Percentiles rank a stretch among this genome's conserved stretches.
Conservation (phyloP, 1,140 invertebrate species). For the Aphidius gifuensis region DNA sequence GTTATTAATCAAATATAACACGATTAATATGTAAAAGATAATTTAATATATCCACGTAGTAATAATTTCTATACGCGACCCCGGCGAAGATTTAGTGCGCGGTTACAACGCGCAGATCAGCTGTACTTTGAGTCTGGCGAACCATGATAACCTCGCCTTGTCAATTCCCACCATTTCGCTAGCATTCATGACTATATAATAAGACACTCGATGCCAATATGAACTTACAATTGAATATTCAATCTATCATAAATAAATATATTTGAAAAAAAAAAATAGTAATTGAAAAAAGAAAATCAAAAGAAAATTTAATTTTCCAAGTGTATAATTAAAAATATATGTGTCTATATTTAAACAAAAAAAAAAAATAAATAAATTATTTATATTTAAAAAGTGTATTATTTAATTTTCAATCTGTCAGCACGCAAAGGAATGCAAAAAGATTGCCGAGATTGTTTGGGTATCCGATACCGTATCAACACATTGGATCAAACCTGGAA, state of each 20-base stretch:
- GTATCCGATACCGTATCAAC: conserved; percentile 79
- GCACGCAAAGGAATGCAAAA: conserved; percentile 76
- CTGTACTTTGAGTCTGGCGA: conserved; percentile 46
- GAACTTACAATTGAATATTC: conserved; percentile 8
- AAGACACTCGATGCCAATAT: conserved; percentile 4
- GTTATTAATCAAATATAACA: no score
- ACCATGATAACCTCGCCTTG: conserved; percentile 44
- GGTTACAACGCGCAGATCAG: conserved; percentile 38
- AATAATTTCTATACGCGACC: no score
- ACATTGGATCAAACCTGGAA: conserved; percentile 85
- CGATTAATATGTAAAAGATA: no score
- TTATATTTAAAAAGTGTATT: conserved; percentile 7
- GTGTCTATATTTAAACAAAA: background rate
- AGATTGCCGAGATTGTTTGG: conserved; percentile 78
- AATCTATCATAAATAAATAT: background rate
- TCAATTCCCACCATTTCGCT: conserved; percentile 22
- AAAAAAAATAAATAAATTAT: background rate
- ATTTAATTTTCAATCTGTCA: conserved; percentile 56
- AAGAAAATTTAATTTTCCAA: conserved; percentile 1
- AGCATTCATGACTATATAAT: conserved; percentile 17
- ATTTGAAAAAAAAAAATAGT: background rate
- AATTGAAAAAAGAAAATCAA: conserved; percentile 7
- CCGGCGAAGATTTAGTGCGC: no score
- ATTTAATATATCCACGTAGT: no score
- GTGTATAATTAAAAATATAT: background rate